Evolutionary conservation across 2,888 invertebrate species (phyloP).

Genomic region (Ophonus ardosiacus): DNA sequence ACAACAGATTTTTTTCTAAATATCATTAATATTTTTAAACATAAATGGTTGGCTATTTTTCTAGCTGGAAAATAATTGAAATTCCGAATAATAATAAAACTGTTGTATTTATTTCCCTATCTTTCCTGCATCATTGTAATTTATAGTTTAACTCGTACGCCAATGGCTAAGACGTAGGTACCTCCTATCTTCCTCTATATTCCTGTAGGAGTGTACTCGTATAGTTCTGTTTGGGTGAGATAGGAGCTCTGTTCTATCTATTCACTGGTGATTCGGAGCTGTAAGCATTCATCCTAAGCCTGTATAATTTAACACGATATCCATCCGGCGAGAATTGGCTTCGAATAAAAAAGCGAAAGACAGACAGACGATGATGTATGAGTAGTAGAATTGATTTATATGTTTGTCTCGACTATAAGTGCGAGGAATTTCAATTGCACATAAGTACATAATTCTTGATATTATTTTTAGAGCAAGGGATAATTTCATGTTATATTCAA

Average conservation of each 20-base stretch:
- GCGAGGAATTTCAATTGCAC: neutral
- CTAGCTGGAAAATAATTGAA: too few relatives aligned
- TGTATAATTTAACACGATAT: neutral
- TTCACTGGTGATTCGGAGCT: neutral
- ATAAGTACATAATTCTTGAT: neutral
- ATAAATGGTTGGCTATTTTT: too few relatives aligned
- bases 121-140: neutral
- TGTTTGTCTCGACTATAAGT: neutral
- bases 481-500: neutral
- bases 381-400: neutral
- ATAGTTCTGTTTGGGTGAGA: neutral
- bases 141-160: neutral
- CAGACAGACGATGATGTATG: neutral
- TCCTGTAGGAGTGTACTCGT: neutral
- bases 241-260: neutral
- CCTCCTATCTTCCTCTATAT: neutral
- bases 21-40: too few relatives aligned
- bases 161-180: neutral
- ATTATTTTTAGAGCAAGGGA: neutral
- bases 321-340: neutral
- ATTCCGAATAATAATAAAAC: too few relatives aligned
- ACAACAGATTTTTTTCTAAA: too few relatives aligned
- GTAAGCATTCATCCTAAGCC: neutral
- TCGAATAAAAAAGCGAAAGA: neutral
- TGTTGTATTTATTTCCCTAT: neutral